A percentile compares a stretch with the other conserved stretches of the same genome.
These are phyloP conservation scores for Rattus norvegicus DNA, from an alignment of 2,113 vertebrate species.

Conservation along the genomic window GRCr8 NC_086020.1:230275001-230275500, in stretches of 20 bases:
- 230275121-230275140: background rate
- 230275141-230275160: background rate
- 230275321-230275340: background rate
- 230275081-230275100: background rate
- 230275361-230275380: background rate
- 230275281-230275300: background rate
- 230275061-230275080: background rate
- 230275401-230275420: background rate
- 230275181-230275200: background rate
- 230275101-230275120: background rate
- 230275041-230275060: background rate
- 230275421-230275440: background rate
- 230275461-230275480: background rate
- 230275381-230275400: background rate
- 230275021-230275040: too few relatives aligned
- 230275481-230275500: too few relatives aligned
- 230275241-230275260: background rate
- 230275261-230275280: background rate
- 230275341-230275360: background rate
- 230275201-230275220: background rate
- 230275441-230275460: background rate
- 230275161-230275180: background rate
- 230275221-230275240: background rate
- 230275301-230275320: background rate
- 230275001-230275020: background rate